Evolutionary conservation across 2,797 vertebrate genomes (phyloP).

Genomic region (Cossypha caffra): DNA sequence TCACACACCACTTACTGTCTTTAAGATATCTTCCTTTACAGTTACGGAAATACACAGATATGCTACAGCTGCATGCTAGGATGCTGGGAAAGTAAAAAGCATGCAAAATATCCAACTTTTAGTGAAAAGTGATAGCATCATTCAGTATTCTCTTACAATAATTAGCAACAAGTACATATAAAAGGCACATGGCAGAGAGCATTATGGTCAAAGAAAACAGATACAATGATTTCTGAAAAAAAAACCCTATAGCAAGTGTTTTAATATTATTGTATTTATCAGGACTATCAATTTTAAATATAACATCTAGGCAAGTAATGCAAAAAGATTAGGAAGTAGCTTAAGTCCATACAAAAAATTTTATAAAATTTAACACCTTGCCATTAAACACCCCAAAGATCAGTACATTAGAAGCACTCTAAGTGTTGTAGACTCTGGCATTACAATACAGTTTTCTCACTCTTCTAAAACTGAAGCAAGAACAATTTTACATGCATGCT

Average conservation of each 20-base stretch:
- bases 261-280: background rate
- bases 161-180: background rate
- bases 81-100: background rate
- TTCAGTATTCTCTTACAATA: background rate
- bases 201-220: background rate
- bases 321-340: background rate
- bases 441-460: background rate
- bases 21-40: background rate
- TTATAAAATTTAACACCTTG: background rate
- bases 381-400: background rate
- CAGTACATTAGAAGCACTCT: background rate
- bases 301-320: background rate
- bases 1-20: background rate
- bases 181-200: background rate
- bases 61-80: background rate
- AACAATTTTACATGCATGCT: background rate
- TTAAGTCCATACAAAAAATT: background rate
- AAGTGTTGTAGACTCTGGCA: background rate
- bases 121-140: background rate
- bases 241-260: accelerated
- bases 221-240: background rate
- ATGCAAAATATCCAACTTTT: background rate
- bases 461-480: background rate
- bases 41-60: background rate
- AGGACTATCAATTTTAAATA: background rate